Evolutionary conservation across 2,888 invertebrate genomes (phyloP).

Genomic region (Tenthredo scrophulariae): DNA sequence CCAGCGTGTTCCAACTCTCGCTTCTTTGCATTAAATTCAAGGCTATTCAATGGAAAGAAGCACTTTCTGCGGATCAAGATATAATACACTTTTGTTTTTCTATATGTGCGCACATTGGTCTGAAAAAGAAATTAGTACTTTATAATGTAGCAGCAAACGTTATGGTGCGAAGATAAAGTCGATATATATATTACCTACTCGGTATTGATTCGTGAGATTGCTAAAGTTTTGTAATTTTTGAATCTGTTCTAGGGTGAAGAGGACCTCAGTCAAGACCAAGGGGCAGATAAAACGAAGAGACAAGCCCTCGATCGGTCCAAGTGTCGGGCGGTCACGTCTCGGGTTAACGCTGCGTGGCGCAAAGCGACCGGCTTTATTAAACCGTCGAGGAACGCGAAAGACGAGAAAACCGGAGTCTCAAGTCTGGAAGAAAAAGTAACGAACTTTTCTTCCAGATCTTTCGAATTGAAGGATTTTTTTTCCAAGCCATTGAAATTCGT

Average conservation of each 20-base stretch:
- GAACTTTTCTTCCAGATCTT: slow-evolving; percentile 10
- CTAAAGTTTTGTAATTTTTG: slow-evolving; percentile 45
- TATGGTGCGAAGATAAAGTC: neutral
- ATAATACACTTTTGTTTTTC: neutral
- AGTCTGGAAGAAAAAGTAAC: slow-evolving; percentile 20
- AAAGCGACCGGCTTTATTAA: slow-evolving; percentile 73
- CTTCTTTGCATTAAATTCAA: neutral
- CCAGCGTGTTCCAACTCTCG: slow-evolving; percentile 9
- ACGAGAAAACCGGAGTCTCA: slow-evolving; percentile 60
- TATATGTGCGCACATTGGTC: neutral
- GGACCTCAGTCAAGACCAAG: slow-evolving; percentile 37
- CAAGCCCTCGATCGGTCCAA: slow-evolving; percentile 46
- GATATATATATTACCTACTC: neutral
- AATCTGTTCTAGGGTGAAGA: slow-evolving; percentile 19
- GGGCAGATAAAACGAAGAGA: slow-evolving; percentile 49
- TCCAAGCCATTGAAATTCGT: neutral
- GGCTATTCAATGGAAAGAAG: neutral
- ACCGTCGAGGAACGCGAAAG: slow-evolving; percentile 64
- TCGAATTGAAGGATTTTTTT: slow-evolving; percentile 4
- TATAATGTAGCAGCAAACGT: neutral
- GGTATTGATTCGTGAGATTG: slow-evolving; percentile 25
- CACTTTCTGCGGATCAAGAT: neutral
- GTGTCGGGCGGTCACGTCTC: slow-evolving; percentile 70
- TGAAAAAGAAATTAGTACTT: neutral
- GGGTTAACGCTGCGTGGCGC: slow-evolving; percentile 74